These are phyloP conservation scores for Melanostigma gelatinosum DNA, from an alignment of 2,113 vertebrate genomes.

Conservation along the genomic window DNA sequence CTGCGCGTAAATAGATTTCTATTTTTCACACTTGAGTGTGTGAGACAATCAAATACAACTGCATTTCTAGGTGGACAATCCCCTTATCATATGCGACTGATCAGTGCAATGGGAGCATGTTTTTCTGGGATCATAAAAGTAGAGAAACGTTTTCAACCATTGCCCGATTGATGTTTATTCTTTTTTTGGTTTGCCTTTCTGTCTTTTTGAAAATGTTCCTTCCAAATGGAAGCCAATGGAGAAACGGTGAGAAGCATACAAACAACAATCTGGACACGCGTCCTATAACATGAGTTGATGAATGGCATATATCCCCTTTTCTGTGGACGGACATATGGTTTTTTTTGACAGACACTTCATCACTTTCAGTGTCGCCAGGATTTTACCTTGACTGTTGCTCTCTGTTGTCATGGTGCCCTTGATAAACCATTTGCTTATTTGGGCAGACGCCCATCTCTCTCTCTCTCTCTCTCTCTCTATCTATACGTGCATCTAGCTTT, in stretches of 20 bases:
- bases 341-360: conserved; percentile 40
- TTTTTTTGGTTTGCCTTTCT: not conserved
- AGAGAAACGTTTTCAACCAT: conserved; percentile 15
- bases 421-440: conserved; percentile 12
- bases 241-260: conserved; percentile 11
- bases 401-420: conserved; percentile 2
- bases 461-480: not conserved
- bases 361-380: conserved; percentile 1
- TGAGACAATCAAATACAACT: not conserved
- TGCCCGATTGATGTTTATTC: not conserved
- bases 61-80: not conserved
- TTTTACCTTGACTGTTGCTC: conserved; percentile 1
- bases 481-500: not conserved
- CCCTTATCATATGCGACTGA: not conserved
- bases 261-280: conserved; percentile 2
- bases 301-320: conserved; percentile 13
- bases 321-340: conserved; percentile 24
- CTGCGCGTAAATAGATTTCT: conserved; percentile 5
- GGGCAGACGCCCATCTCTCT: not conserved
- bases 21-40: conserved; percentile 7
- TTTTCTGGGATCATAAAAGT: conserved; percentile 10
- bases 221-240: conserved; percentile 4
- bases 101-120: not conserved
- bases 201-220: not conserved
- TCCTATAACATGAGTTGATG: conserved; percentile 22